Conservation (phyloP, 2,113 vertebrate species). For the Cebidichthys violaceus region DNA sequence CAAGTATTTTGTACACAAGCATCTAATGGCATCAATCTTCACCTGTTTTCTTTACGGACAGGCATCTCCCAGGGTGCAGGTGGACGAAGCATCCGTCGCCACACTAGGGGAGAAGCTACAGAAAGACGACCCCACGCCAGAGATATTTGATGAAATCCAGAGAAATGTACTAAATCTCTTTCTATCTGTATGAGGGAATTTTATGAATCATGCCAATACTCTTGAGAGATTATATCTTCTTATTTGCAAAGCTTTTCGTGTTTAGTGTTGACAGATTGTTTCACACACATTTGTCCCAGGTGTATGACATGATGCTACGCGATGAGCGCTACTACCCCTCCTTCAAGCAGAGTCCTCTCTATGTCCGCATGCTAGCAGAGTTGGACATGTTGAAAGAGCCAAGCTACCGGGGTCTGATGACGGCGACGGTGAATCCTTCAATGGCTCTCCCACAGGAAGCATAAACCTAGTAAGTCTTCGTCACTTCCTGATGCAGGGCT, state of each 20-base stretch:
- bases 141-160: slow-evolving; percentile 99
- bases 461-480: slow-evolving; percentile 91
- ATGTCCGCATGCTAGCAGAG: slow-evolving; percentile 98
- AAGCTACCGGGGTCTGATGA: slow-evolving; percentile 96
- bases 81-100: slow-evolving; percentile 89
- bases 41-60: slow-evolving; percentile 56
- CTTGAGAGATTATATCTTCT: background rate
- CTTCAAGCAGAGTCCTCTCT: slow-evolving; percentile 94
- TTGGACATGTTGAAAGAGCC: slow-evolving; percentile 99
- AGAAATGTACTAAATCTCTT: slow-evolving; percentile 85
- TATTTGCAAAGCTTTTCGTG: background rate
- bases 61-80: slow-evolving; percentile 96
- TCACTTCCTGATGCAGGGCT: background rate
- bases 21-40: background rate
- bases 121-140: slow-evolving; percentile 95
- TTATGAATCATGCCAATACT: background rate
- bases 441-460: slow-evolving; percentile 97
- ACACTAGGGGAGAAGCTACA: slow-evolving; percentile 93
- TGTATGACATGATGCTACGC: slow-evolving; percentile 96
- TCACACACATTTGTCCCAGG: slow-evolving; percentile 77
- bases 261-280: background rate
- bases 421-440: slow-evolving; percentile 97
- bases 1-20: background rate
- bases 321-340: slow-evolving; percentile 97
- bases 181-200: background rate